These are phyloP conservation scores for Condylostylus longicornis DNA, from an alignment of 1,140 invertebrate genomes.

Conservation along the genomic window DNA sequence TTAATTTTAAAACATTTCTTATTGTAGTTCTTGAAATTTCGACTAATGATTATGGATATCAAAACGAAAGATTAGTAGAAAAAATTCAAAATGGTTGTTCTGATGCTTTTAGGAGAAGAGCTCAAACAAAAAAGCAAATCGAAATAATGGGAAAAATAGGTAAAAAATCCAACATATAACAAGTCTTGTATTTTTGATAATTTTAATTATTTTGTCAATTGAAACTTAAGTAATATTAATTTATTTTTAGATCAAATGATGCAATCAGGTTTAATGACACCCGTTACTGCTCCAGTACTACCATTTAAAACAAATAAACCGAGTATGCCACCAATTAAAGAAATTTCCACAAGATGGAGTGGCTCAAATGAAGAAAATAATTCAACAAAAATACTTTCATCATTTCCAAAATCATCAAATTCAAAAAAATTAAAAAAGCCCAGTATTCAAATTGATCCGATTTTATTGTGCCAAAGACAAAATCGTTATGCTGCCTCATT, in stretches of 20 bases:
- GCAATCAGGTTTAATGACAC: constrained; percentile 30
- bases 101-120: constrained; percentile 36
- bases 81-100: constrained; percentile 56
- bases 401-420: too few species aligned
- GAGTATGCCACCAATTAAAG: constrained; percentile 14
- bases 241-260: constrained; percentile 26
- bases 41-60: constrained; percentile 58
- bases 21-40: constrained; percentile 70
- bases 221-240: background rate
- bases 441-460: constrained; percentile 19
- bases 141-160: constrained; percentile 22
- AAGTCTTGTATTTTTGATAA: background rate
- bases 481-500: constrained; percentile 43
- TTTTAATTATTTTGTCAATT: background rate
- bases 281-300: constrained; percentile 31
- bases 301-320: constrained; percentile 2
- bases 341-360: constrained; percentile 17
- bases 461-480: constrained; percentile 22
- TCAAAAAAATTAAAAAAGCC: constrained; percentile 17
- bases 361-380: background rate
- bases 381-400: too few species aligned
- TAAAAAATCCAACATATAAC: constrained; percentile 5
- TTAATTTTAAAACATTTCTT: background rate
- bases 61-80: constrained; percentile 39
- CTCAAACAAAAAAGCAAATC: constrained; percentile 8